Base-by-base conservation (phyloP, 2,113 vertebrate species). In the Mormoops blainvillei region DNA sequence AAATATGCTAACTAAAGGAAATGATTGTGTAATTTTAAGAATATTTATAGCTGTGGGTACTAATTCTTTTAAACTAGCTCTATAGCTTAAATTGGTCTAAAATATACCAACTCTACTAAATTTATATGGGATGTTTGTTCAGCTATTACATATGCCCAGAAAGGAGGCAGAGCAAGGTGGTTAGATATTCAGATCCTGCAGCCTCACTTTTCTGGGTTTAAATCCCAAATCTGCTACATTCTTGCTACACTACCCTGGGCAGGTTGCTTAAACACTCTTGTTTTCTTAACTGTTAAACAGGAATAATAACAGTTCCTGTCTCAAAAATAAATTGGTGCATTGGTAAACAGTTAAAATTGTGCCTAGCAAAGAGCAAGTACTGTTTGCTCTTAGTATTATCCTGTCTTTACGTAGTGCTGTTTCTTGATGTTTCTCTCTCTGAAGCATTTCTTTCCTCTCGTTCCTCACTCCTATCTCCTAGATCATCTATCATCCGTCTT, bases 41-140 rank as follows among this genome's bases (percentile, higher is more conserved):
- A 41, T 94, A 90, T 95, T 93, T 94, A 94, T 94, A 97, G 89
- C 67, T 87, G 4, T 82, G 33, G 22, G n/a, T 90, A 92, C 58
- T 94, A 92, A 92, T 96, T 94, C 76, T 88, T 96, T 96, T 81
- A 93, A 87, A 85, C 38, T 94, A 83, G 52, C 41, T 73, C 36
- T 36, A 18, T 92, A 77, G 84, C 87, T 96, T 85, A 33, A 94
- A 81, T 87, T 94, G 43, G 33, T 90, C 87, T 97, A 94, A 96
- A 97, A 87, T 76, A 98, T 85, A 56, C 43, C n/a, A 92, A 50
- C 43, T 4, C 56, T 48, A 77, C 81, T 76, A 54, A 68, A 80
- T 88, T 94, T 87, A 76, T 54, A 86, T 19, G 63, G 87, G 41
- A 31, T 74, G 18, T 48, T 84, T 93, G 41, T 73, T 94, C 38